A percentile compares a stretch with the other conserved stretches of the same genome.
Evolutionary conservation across 1,140 invertebrate genomes (phyloP).

Genomic region (Helicorthomorpha holstii): DNA sequence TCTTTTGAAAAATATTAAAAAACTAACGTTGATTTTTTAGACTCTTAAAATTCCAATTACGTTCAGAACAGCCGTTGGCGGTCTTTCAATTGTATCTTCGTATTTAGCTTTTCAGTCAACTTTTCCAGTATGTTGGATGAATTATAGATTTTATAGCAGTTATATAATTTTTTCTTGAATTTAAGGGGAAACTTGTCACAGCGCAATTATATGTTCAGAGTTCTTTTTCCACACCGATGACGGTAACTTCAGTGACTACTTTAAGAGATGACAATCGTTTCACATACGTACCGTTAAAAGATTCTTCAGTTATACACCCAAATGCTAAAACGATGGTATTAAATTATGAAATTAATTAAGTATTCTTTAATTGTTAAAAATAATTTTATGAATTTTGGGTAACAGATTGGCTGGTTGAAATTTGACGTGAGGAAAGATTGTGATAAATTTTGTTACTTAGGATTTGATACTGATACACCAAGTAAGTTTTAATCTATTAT

Average conservation of each 20-base stretch:
- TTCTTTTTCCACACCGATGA: constrained; percentile 51
- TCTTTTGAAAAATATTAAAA: constrained; percentile 13
- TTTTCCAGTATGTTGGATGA: background rate
- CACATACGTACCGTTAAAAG: constrained; percentile 9
- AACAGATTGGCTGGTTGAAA: constrained; percentile 35
- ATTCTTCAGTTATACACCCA: constrained; percentile 18
- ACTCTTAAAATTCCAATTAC: constrained; percentile 32
- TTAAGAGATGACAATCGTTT: constrained; percentile 33
- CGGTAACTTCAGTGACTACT: constrained; percentile 30
- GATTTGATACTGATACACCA: constrained; percentile 54
- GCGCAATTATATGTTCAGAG: constrained; percentile 53
- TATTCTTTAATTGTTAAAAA: background rate
- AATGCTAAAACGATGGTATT: constrained; percentile 20
- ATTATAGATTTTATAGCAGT: background rate
- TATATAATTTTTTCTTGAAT: constrained; percentile 14
- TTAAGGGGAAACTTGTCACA: constrained; percentile 56
- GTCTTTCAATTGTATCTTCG: background rate
- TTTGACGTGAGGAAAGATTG: constrained; percentile 54
- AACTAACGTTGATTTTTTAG: constrained; percentile 14
- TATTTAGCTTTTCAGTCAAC: background rate
- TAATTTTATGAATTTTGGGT: background rate
- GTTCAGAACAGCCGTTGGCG: constrained; percentile 36
- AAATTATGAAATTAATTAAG: too few species aligned
- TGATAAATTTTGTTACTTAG: constrained; percentile 3
- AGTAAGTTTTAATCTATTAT: constrained; percentile 35